phyloP scores from a whole-genome alignment of 2,888 invertebrate species.

The Tuberolachnus salignus region DNA sequence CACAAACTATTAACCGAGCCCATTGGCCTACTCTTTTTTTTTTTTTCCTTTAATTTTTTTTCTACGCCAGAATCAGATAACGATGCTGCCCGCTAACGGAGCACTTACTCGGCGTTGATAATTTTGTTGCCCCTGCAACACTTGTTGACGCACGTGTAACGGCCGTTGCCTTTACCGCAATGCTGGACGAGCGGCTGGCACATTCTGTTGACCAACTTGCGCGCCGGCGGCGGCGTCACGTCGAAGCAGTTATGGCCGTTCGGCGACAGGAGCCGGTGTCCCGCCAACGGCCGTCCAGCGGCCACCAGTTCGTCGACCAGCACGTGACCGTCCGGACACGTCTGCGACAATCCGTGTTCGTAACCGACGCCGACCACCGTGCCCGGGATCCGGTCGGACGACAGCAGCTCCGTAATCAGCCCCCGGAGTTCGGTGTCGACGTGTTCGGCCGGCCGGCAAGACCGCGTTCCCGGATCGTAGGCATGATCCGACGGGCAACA shows the following conservation, averaged over 20 bases:
- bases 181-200: constrained; percentile 58
- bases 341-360: constrained; percentile 53
- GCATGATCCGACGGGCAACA: constrained; percentile 58
- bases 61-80: too few species aligned
- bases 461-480: constrained; percentile 58
- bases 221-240: neutral
- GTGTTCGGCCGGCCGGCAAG: constrained; percentile 56
- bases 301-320: constrained; percentile 58
- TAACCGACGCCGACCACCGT: constrained; percentile 45
- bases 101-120: constrained; percentile 20
- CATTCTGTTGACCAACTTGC: constrained; percentile 59
- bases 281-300: constrained; percentile 40
- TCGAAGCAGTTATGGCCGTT: constrained; percentile 19
- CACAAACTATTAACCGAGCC: too few species aligned
- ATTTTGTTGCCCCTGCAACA: constrained; percentile 18
- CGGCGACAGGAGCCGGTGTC: constrained; percentile 34
- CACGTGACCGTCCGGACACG: constrained; percentile 57
- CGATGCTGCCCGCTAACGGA: too few species aligned
- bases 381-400: constrained; percentile 48
- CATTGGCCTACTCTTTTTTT: too few species aligned
- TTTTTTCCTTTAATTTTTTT: too few species aligned
- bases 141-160: constrained; percentile 45
- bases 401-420: constrained; percentile 42
- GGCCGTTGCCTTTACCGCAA: neutral
- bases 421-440: neutral